Evolutionary conservation across 2,888 invertebrate species (phyloP), one percentile per base, ranked within the genome.

Genomic region (Suillia variegata): DNA sequence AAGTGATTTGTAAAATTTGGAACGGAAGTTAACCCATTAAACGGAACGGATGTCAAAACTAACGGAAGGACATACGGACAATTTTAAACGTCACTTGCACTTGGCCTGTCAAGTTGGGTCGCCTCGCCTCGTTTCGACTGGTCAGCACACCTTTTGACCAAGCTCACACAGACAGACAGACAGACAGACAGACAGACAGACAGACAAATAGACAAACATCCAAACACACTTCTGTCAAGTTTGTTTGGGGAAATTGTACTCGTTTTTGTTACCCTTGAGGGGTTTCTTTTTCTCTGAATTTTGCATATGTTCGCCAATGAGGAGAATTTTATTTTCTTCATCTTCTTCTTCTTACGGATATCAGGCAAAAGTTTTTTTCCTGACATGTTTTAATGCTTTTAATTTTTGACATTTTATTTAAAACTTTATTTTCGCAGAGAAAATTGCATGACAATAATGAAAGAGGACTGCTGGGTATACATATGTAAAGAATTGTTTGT

Each of bases 1-100:
- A 62, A 62, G 22, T 56, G 48, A 45, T 50, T 50, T 56, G 13
- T 17, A 15, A 50, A 56, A 56, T 56, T 49, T 34, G 31, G 12
- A 31, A 17, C 51, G 51, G 51, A 69, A 70, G 65, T 66, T 45
- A 45, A 45, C 18, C 45, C 45, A 72, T 68, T 67, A 70, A 73
- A 69, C 67, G 71, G 68, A 71, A 67, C 72, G 74, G 70, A 74
- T 73, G 73, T 71, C 68, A 63, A 73, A 68, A 72, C 68, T 68
- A 68, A 69, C 68, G 66, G 24, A 31, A 34, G n/a, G n/a, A n/a
- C n/a, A n/a, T n/a, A n/a, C n/a, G n/a, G n/a, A n/a, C 56, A 57
- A 58, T 47, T 61, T 52, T 53, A 54, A 54, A 56, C 65, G 67
- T 68, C 70, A 67, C 62, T 70, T 63, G 67, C 70, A 69, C 68